Conservation (phyloP, 2,797 vertebrate genomes). For the Cryptoblepharus egeriae region DNA sequence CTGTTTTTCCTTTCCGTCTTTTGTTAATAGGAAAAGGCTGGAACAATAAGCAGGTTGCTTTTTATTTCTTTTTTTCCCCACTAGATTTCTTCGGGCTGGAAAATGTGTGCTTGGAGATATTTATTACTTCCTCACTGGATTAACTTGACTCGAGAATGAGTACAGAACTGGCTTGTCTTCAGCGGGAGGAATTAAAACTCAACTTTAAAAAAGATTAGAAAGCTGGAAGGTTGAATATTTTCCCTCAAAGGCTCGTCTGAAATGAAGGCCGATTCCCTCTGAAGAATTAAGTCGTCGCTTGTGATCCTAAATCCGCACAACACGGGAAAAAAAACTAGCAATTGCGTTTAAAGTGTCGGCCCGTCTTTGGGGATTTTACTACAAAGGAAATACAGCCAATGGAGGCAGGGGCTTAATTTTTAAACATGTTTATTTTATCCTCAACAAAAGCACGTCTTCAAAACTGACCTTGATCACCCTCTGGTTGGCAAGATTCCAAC, state of each 20-base stretch:
- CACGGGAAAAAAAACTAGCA: slow-evolving; percentile 49
- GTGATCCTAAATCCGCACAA: slow-evolving; percentile 10
- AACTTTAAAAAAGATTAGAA: slow-evolving; percentile 47
- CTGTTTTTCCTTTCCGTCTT: neutral
- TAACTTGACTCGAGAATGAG: slow-evolving; percentile 30
- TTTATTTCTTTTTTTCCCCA: neutral
- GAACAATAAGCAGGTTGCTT: neutral
- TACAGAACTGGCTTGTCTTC: slow-evolving; percentile 24
- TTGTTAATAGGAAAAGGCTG: neutral
- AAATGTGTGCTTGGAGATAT: slow-evolving; percentile 37
- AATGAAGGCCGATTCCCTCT: slow-evolving; percentile 21
- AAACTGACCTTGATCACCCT: neutral
- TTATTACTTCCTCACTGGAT: slow-evolving; percentile 46
- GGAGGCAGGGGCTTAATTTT: slow-evolving; percentile 6
- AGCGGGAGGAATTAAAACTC: slow-evolving; percentile 40
- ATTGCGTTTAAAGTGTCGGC: slow-evolving; percentile 29
- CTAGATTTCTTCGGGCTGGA: slow-evolving; percentile 26
- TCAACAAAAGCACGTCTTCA: neutral
- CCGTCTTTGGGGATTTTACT: slow-evolving; percentile 32
- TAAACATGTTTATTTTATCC: slow-evolving; percentile 24
- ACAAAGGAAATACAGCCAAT: neutral
- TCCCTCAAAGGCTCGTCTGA: slow-evolving; percentile 22
- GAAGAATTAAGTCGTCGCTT: slow-evolving; percentile 45
- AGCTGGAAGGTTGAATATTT: slow-evolving; percentile 30
- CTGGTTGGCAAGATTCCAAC: neutral